Conservation (phyloP, 2,113 vertebrate species). For the Notechis scutatus region DNA sequence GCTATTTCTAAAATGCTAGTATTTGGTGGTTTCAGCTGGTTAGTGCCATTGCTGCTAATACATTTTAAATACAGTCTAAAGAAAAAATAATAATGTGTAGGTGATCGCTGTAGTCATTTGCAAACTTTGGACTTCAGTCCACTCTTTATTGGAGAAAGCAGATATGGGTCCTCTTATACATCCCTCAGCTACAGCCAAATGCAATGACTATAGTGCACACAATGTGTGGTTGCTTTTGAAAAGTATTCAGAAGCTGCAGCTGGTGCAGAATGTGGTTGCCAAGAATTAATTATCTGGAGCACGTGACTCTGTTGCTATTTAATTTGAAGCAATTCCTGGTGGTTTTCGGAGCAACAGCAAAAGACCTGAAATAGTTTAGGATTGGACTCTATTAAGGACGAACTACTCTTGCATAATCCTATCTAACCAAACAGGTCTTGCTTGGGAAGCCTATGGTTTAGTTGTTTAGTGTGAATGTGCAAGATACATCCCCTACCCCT, state of each 20-base stretch:
- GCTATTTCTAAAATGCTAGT: not conserved
- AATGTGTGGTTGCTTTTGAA: not conserved
- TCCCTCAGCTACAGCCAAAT: not conserved
- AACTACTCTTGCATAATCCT: not conserved
- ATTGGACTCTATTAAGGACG: not conserved
- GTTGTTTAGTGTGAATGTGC: not conserved
- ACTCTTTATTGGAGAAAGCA: not conserved
- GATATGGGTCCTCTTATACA: not conserved
- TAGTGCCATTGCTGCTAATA: not conserved
- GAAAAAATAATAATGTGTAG: not conserved
- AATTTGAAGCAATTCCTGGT: not conserved
- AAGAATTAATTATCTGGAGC: not conserved
- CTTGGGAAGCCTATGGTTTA: not conserved
- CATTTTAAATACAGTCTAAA: not conserved
- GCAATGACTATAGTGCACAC: not conserved
- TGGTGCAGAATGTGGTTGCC: not conserved
- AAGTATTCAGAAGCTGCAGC: not conserved
- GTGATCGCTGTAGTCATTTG: not conserved
- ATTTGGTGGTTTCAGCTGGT: not conserved
- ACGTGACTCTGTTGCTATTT: not conserved
- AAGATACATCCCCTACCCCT: not conserved
- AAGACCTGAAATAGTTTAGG: not conserved
- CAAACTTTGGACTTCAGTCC: not conserved
- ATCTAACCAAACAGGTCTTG: not conserved
- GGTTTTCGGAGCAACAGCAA: not conserved